Evolutionary conservation across 2,797 vertebrate species (phyloP).

Genomic region (Chloroceryle amazona): DNA sequence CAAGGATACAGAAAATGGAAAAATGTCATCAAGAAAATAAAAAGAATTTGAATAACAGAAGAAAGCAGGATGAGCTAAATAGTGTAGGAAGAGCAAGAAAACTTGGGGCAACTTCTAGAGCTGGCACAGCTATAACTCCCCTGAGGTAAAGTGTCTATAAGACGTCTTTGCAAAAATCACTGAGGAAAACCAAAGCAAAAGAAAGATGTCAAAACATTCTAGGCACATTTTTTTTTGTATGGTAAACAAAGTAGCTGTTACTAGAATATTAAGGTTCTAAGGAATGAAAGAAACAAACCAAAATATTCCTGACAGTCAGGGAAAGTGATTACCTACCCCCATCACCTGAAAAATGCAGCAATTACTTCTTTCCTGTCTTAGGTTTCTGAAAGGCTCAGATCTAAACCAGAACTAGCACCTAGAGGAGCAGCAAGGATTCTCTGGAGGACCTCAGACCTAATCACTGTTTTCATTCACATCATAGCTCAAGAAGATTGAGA

Average conservation of each 20-base stretch:
- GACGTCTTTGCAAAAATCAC: background rate
- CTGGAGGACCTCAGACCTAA: background rate
- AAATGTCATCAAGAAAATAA: background rate
- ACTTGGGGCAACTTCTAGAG: background rate
- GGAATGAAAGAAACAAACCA: background rate
- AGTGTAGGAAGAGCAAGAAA: background rate
- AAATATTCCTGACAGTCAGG: background rate
- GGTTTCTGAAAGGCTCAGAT: background rate
- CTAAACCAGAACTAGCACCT: background rate
- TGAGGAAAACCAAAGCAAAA: background rate
- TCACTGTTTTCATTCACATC: background rate
- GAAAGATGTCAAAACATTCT: background rate
- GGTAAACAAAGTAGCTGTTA: background rate
- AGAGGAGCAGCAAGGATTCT: background rate
- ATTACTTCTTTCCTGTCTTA: background rate
- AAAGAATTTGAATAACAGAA: background rate
- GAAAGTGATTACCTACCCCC: background rate
- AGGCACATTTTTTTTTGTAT: background rate
- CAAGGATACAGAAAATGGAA: background rate
- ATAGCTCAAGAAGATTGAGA: background rate
- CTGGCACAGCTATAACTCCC: background rate
- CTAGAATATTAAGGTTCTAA: background rate
- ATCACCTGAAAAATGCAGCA: background rate
- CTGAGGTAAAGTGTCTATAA: background rate
- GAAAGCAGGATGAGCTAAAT: background rate